Percentiles rank a stretch among this genome's conserved stretches.
Evolutionary conservation across 2,888 invertebrate genomes (phyloP).

Genomic region (Pomacea canaliculata): DNA sequence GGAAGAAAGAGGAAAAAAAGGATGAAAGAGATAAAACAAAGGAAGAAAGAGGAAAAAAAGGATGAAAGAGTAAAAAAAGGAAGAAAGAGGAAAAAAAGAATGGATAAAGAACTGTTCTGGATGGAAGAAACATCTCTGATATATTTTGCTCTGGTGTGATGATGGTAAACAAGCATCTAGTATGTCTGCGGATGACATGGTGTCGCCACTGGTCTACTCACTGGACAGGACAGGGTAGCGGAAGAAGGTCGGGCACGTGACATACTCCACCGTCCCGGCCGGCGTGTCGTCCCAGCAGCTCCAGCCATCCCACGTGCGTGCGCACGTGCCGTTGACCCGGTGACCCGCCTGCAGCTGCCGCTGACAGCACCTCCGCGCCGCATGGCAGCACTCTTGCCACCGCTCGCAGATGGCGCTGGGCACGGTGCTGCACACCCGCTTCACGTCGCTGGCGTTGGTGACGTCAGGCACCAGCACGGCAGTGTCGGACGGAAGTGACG

Average conservation of each 20-base stretch:
- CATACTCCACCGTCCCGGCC: constrained; percentile 36
- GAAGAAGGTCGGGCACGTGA: constrained; percentile 50
- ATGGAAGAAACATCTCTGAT: too few relatives aligned
- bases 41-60: neutral
- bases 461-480: constrained; percentile 34
- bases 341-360: constrained; percentile 34
- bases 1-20: constrained; percentile 7
- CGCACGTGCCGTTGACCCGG: constrained; percentile 40
- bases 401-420: constrained; percentile 42
- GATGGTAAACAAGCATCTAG: too few relatives aligned
- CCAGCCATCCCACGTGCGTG: constrained; percentile 60
- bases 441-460: constrained; percentile 31
- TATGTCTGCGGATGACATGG: too few relatives aligned
- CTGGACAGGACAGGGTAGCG: constrained; percentile 41
- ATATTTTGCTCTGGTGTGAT: too few relatives aligned
- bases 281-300: constrained; percentile 54
- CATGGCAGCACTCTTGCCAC: constrained; percentile 50
- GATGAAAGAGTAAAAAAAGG: neutral
- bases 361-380: constrained; percentile 47
- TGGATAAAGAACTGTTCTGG: too few relatives aligned
- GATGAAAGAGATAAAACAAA: neutral
- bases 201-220: constrained; percentile 32
- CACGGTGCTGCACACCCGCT: constrained; percentile 43
- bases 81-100: too few relatives aligned
- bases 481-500: constrained; percentile 25